phyloP scores from a whole-genome alignment of 2,888 invertebrate genomes.

The Exephanes ischioxanthus region DNA sequence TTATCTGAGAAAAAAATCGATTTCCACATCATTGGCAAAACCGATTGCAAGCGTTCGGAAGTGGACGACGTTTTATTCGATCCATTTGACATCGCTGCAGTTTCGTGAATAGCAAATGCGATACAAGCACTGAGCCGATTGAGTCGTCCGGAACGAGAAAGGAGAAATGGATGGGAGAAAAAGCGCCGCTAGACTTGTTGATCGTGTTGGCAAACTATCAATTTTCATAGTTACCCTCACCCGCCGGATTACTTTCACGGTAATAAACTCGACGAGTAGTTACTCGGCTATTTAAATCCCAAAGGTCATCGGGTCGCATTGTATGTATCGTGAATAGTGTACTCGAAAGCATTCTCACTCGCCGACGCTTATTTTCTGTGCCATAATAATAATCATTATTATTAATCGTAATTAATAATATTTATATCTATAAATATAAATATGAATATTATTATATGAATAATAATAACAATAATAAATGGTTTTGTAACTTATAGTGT shows the following conservation, averaged over 20 bases:
- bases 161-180: neutral
- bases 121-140: neutral
- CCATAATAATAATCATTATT: neutral
- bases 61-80: neutral
- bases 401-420: neutral
- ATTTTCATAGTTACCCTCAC: conserved; percentile 26
- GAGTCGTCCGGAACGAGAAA: neutral
- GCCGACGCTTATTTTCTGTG: neutral
- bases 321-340: neutral
- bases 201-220: conserved; percentile 45
- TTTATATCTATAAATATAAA: too few species aligned
- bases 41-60: neutral
- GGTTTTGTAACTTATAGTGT: neutral
- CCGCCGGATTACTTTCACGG: conserved; percentile 30
- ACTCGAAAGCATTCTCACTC: neutral
- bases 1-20: too few species aligned
- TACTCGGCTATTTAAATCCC: conserved; percentile 28
- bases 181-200: conserved; percentile 31
- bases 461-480: neutral
- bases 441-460: neutral
- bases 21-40: neutral
- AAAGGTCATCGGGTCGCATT: conserved; percentile 23
- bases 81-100: neutral
- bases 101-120: neutral
- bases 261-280: conserved; percentile 46